Evolutionary conservation across 1,140 invertebrate genomes (phyloP), one percentile per base, ranked within the genome.

Genomic region (Hyles euphorbiae): DNA sequence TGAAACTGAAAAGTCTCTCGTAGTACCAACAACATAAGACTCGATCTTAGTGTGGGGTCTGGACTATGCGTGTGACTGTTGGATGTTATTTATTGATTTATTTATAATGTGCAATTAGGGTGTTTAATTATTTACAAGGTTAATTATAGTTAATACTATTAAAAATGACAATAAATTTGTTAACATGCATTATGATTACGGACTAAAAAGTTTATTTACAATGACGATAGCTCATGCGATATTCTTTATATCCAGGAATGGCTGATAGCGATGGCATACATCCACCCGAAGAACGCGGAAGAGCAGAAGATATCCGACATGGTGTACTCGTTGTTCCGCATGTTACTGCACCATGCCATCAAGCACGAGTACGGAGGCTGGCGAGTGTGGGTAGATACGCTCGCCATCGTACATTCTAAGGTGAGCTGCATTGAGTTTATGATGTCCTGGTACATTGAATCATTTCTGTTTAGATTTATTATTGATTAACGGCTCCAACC

Each of bases 281-380:
- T 99, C 56, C 98, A 99, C 87, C 98, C 98, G 0, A 96, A 97
- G 81, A 98, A 95, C 74, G 93, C 94, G 1, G 97, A 99, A 78
- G 97, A 99, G 83, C 96, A 98, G 76, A 97, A 98, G 87, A 95
- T 99, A 51, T 98, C 97, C 0, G 98, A 99, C 76, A 98, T 99
- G 96, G 98, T 99, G 12, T 99, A 99, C 86, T 96, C 97, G 0
- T 90, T 99, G 56, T 99, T 99, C 90, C 70, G 89, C 8, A 99
- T 99, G 96, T 90, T 99, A 32, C 89, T 99, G 3, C 98, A 99
- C 89, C 99, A 99, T 86, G 99, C 99, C 10, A 99, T 99, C 58
- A 99, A 99, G 84, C 97, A 97, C 77, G 99, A 99, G 89, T 99
- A 99, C 79, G 98, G 99, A n/a, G 99, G 99, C 8, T 99, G 99